Evolutionary conservation across 1,140 invertebrate genomes (phyloP), one percentile per base, ranked within the genome.

Genomic region (Papilio xuthus): DNA sequence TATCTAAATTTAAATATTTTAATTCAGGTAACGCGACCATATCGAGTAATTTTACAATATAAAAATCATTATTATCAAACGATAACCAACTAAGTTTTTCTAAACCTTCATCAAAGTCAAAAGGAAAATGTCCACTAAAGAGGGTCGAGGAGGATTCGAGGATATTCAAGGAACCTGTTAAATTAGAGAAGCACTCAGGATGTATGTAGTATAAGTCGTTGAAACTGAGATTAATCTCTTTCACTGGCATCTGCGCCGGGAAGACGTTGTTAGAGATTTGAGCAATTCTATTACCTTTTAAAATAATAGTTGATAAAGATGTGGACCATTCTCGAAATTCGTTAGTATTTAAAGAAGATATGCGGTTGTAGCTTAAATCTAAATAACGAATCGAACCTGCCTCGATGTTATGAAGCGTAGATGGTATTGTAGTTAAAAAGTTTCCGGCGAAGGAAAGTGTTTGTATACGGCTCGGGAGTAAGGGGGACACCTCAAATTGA

Each of bases 181-280:
- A 94, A 79, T 97, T 97, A 23, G 95, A 93, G 85, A 98, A 98
- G 9, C 97, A 96, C 78, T 97, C 94, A 12, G 96, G 95, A 86
- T 97, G 96, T 42, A 98, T 94, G 79, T 97, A 96, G 78, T 95
- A 95, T 47, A 99, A 94, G 84, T 97, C 96, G 91, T 98, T 98
- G 90, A 98, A 98, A 79, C 97, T 98, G 56, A 99, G 93, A 90
- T 97, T 98, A 41, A 99, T 95, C 90, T 98, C 98, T 86, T 96
- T 96, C 73, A 98, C 94, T 81, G 96, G 95, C 63, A 95, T 95
- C 53, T 96, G 90, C 37, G 85, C 95, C 67, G 95, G 94, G 90
- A 98, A 98, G 76, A 97, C 95, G 73, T 96, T 95, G 60, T 95
- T 94, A 85, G 96, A 96, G 56, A 99, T 94, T 86, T 96, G 95